Conservation (phyloP, 1,140 invertebrate species). For the Drosophila baimaii region DNA sequence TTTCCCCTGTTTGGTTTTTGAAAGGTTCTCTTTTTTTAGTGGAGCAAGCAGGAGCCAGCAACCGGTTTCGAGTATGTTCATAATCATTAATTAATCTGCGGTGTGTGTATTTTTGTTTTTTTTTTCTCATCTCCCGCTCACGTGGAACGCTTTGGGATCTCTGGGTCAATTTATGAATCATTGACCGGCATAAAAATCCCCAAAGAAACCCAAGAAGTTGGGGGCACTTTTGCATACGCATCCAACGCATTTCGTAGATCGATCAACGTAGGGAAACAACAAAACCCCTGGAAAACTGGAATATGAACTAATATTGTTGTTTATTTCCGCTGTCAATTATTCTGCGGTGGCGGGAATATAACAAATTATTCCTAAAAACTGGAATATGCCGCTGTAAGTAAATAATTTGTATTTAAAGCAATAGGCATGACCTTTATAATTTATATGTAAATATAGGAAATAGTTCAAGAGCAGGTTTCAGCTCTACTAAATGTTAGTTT, state of each 20-base stretch:
- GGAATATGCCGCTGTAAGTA: conserved; percentile 8
- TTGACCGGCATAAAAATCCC: conserved; percentile 34
- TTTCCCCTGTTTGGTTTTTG: conserved; percentile 10
- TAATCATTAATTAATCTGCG: conserved; percentile 35
- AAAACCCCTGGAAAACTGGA: conserved; percentile 40
- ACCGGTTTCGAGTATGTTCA: conserved; percentile 50
- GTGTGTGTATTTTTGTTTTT: conserved; percentile 20
- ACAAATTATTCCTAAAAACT: conserved; percentile 17
- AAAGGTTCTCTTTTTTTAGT: conserved; percentile 19
- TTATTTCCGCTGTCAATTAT: conserved; percentile 57
- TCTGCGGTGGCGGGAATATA: conserved; percentile 20
- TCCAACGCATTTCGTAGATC: conserved; percentile 33
- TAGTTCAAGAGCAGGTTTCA: background rate
- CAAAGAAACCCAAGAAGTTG: conserved; percentile 29
- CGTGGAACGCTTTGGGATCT: conserved; percentile 14
- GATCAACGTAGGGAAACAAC: conserved; percentile 28
- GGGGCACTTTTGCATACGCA: conserved; percentile 21
- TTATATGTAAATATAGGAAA: background rate
- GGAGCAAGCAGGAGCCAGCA: background rate
- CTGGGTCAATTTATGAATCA: conserved; percentile 45
- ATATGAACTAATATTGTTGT: conserved; percentile 33
- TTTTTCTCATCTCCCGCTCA: conserved; percentile 29
- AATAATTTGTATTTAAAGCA: background rate
- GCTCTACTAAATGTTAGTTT: background rate
- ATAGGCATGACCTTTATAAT: background rate